Base-by-base conservation (phyloP, 2,113 vertebrate genomes). In the Herpetotheres cachinnans region DNA sequence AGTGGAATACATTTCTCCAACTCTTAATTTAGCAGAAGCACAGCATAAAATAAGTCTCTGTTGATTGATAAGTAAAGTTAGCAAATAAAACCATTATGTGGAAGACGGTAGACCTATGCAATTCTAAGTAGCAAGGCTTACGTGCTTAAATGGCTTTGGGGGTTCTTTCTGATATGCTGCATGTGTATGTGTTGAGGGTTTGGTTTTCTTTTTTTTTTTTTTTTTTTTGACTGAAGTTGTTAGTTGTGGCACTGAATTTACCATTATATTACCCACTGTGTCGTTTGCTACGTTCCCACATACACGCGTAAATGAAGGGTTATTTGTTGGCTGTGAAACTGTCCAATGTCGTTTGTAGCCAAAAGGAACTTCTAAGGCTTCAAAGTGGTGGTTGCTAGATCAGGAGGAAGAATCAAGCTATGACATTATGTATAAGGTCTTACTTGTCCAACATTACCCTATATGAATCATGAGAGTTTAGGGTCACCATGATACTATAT, bases 351-450 rank as follows among this genome's bases (percentile, higher is more conserved):
- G 8, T 38, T 81, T 56, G 7, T 61, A 61, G 36, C 16, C 56
- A 66, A 32, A 49, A 13, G 40, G 50, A 61, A 20, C 8, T 63
- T 73, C 11, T 12, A 30, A 61, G 62, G 13, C 19, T 83, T 62
- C 10, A 8, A 38, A 50, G 36, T 29, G 9, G 12, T 63, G 54
- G 27, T 66, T 26, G 18, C 19, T 72, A n/a, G 6, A 61, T 52
- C 5, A 10, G 25, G 82, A 66, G 42, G 7, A 67, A 62, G 32
- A 47, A 59, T 47, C 24, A 7, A 52, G 2, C 34, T 52, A n/a
- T 92, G 29, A 6, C 0, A 0, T 56, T 36, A 11, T 29, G 21
- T 34, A 3, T 34, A n/a, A 18, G 15, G 7, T 65, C n/a, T 49
- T 65, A 5, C 19, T 54, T 50, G 27, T 83, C 32, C 29, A 55